These are phyloP conservation scores for Melanargia galathea DNA, from an alignment of 2,888 invertebrate genomes.

Conservation along the genomic window DNA sequence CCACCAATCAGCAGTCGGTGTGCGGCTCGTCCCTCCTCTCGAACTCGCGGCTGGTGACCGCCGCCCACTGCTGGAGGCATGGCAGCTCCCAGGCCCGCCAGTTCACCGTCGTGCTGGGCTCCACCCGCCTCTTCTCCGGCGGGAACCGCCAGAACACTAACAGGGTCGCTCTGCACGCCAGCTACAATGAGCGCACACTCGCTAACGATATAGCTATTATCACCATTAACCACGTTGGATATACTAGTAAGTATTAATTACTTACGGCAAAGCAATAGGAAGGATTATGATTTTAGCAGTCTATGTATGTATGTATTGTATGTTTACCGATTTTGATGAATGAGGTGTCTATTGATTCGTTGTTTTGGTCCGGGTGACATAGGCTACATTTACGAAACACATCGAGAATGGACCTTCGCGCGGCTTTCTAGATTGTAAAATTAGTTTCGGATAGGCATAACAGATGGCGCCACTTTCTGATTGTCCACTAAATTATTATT, in stretches of 20 bases:
- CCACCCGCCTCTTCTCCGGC: conserved; percentile 48
- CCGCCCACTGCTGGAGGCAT: conserved; percentile 57
- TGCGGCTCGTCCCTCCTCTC: conserved; percentile 59
- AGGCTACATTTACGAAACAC: no score
- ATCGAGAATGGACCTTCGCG: no score
- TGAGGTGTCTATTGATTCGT: no score
- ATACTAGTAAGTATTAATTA: conserved; percentile 29
- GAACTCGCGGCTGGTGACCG: conserved; percentile 49
- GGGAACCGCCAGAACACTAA: conserved; percentile 47
- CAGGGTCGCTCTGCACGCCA: conserved; percentile 46
- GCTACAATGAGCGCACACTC: conserved; percentile 41
- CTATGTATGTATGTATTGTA: no score
- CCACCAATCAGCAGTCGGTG: conserved; percentile 48
- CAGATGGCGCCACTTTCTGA: no score
- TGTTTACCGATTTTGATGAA: no score
- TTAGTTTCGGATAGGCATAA: no score
- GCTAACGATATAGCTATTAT: conserved; percentile 54
- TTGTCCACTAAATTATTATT: no score
- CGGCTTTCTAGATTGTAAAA: no score
- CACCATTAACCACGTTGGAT: conserved; percentile 31
- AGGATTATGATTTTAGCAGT: no score
- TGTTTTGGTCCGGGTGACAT: no score
- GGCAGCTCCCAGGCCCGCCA: conserved; percentile 49
- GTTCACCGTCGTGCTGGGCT: conserved; percentile 55
- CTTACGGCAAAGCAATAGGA: background rate